Evolutionary conservation across 2,888 invertebrate genomes (phyloP), one percentile per base, ranked within the genome.

Genomic region (Galeruca laticollis): DNA sequence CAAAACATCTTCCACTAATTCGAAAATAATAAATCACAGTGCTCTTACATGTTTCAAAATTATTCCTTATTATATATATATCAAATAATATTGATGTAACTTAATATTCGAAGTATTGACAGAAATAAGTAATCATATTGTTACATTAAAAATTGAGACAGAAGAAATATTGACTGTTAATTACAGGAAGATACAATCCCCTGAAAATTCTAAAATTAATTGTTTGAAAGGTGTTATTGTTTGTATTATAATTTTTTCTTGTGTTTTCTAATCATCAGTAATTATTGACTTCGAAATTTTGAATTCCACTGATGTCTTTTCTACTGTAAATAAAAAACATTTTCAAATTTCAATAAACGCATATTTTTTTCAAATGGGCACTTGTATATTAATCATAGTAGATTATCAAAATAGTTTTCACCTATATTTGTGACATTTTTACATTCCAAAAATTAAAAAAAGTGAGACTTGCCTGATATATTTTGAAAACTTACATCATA

Each of bases 251-350:
- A 26, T 26, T 26, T 26, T 6, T 26, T 26, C 35, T 11, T 35
- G 18, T 18, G 0, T 8, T 15, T 33, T 35, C 35, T 47, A 47
- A 47, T 47, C 2, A 69, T 21, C 47, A 31, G 18, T 52, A 62
- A 49, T 60, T 37, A 63, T 69, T 69, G 37, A 59, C 56, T 57
- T 63, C 59, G 52, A 69, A 52, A 62, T 61, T 68, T 49, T 57
- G 47, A 68, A 49, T 62, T 63, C 52, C 52, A 60, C 63, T 13
- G 18, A 63, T 63, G 33, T 59, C 63, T 71, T 68, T 60, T 69
- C 68, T 69, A 64, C 60, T 72, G 73, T 73, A 70, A 73, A 73
- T 73, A 71, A 67, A 59, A 56, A 54, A 68, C 59, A 71, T 56
- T 71, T 71, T 63, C 37, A 57, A 47, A 57, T 67, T 60, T 68